Base-by-base conservation (phyloP, 2,888 invertebrate species). In the Odontocerum albicorne region DNA sequence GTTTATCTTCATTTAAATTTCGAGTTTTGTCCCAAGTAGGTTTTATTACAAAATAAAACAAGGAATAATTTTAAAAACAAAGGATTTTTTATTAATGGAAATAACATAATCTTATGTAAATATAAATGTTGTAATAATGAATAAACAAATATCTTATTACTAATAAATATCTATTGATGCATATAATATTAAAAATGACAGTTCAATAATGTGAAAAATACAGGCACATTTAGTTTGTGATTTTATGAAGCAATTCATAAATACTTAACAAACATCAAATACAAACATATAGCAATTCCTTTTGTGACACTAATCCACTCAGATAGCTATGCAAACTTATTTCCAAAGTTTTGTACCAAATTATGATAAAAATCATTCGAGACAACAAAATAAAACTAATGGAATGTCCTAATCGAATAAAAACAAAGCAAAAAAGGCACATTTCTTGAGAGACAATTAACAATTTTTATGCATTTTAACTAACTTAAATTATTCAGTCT, bases 21-120 rank as follows among this genome's bases (percentile, higher is more conserved):
- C n/a, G n/a, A n/a, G n/a, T n/a, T n/a, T n/a, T n/a, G n/a, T n/a
- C n/a, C n/a, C n/a, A n/a, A n/a, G n/a, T n/a, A n/a, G n/a, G 6
- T 27, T 6, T 6, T 27, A 8, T 27, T 27, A 8, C 27, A 27
- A 45, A 45, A 45, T 32, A 47, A 36, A 49, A 39, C 19, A 49
- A n/a, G 21, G 15, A 10, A 16, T 45, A 45, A 55, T 42, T 55
- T 55, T 55, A 50, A 55, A 60, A 60, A 55, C 55, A 60, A 60
- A 55, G 51, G 43, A 27, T 46, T 56, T 52, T 54, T 60, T 58
- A 59, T 62, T 77, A 75, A 72, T 76, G 74, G 74, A 72, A 72
- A 69, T 77, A 78, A 77, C 77, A 77, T 77, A 76, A 75, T 77
- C 76, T 77, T 77, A 76, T 76, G 68, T 77, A 76, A 77, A 77